Evolutionary conservation across 2,113 vertebrate species (phyloP), one percentile per base, ranked within the genome.

Genomic region (Sisor rabdophorus): DNA sequence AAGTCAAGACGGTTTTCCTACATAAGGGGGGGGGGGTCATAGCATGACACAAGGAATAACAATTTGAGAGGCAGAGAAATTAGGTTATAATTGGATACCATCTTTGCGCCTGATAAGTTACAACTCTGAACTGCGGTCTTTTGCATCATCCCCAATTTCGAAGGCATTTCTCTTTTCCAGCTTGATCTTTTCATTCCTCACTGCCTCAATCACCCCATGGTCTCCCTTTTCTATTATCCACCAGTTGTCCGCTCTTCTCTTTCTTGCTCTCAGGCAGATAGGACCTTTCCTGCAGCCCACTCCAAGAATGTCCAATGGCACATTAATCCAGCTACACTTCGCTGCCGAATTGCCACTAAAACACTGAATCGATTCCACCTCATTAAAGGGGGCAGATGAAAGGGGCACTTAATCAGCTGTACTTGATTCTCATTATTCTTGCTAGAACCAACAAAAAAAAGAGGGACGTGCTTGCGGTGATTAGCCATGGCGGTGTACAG

Each of bases 51-150:
- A 0, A 61, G 10, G 17, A 67, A 20, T 11, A 30, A 32, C 50
- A 13, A 61, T 55, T 10, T 26, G 59, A 60, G 20, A 13, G 1
- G 28, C 59, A 40, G 73, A 54, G 12, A 55, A 78, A 64, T 72
- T 17, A 4, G 68, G 76, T 44, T 71, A 71, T 71, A 71, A 56
- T 48, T 26, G 68, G 68, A 71, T 71, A 52, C 36, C 20, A 54
- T 44, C 73, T 53, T 16, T 36, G 32, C 2, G 12, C 40, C 9
- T 11, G 15, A 36, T 60, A 26, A 69, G 13, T 19, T 32, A 36
- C 20, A 53, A 40, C 32, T 44, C 61, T 2, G 24, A 52, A 50
- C 36, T 24, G 50, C 30, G 32, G 7, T 54, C 13, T 67, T 56
- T 28, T 48, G 52, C 50, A 47, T 19, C 50, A 44, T 26, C 30